phyloP scores from a whole-genome alignment of 2,888 invertebrate genomes.

The Amphiduros pacificus region DNA sequence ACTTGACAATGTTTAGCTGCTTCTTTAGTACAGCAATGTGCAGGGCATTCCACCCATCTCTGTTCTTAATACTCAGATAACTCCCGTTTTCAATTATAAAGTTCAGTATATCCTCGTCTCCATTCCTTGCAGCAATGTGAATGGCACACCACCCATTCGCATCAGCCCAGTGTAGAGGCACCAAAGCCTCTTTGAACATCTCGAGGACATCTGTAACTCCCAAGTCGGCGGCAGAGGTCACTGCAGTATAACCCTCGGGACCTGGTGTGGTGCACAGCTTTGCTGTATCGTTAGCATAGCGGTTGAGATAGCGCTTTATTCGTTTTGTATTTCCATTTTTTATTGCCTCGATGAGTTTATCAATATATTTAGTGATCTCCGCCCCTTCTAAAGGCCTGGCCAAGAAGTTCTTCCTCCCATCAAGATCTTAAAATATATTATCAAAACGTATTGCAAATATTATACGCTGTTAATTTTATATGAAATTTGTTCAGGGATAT shows the following conservation, averaged over 20 bases:
- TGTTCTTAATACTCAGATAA: slow-evolving; percentile 22
- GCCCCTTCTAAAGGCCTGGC: too few species aligned
- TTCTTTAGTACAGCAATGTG: slow-evolving; percentile 27
- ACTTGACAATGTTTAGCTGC: slow-evolving; percentile 14
- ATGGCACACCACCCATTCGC: slow-evolving; percentile 28
- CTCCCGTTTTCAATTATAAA: slow-evolving; percentile 12
- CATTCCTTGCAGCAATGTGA: slow-evolving; percentile 22
- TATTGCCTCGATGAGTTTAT: slow-evolving; percentile 22
- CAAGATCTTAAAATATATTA: too few species aligned
- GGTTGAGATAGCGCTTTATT: slow-evolving; percentile 22
- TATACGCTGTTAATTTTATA: too few species aligned
- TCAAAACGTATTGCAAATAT: too few species aligned
- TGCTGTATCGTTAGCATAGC: slow-evolving; percentile 19
- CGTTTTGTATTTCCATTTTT: slow-evolving; percentile 15
- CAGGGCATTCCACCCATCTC: slow-evolving; percentile 28
- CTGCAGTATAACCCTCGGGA: slow-evolving; percentile 25
- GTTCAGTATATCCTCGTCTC: slow-evolving; percentile 14
- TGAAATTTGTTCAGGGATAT: too few species aligned
- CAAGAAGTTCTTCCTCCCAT: too few species aligned
- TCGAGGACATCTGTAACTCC: slow-evolving; percentile 20
- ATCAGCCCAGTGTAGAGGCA: slow-evolving; percentile 30
- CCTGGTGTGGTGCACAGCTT: slow-evolving; percentile 28
- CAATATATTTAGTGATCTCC: slow-evolving; percentile 15
- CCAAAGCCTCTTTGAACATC: slow-evolving; percentile 13
- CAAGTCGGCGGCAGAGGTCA: slow-evolving; percentile 28